Evolutionary conservation across 2,797 vertebrate species (phyloP), one percentile per base, ranked within the genome.

Genomic region (Platalea minor): DNA sequence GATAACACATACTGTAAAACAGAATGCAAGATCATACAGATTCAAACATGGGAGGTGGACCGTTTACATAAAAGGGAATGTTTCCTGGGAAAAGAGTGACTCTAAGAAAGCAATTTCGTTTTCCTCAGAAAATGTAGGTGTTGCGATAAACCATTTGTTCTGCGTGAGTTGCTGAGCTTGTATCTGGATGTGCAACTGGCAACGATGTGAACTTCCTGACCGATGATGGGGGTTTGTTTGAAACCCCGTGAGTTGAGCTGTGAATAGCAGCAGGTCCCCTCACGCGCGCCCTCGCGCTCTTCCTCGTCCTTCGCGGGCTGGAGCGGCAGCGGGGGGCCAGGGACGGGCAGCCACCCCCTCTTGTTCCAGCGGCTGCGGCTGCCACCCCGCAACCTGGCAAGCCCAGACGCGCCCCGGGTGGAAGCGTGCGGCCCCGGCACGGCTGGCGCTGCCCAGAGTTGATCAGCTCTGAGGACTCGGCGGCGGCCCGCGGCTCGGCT

Each of bases 1-100:
- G 28, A 0, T 25, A 46, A 15, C 8, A 13, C 7, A 0, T 9
- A 2, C 10, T 25, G 0, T 45, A 17, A 28, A 68, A 9, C 31
- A 53, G 7, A 29, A 12, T 5, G 4, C 39, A 14, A 26, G 48
- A 8, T 26, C 35, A 4, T 29, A 7, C 14, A 14, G 33, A 10
- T 35, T 50, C 61, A 9, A 39, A 59, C 7, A 3, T 1, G 17
- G 61, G 20, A 35, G 28, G 29, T 7, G 1, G 11, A 7, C 25
- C 7, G 1, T 15, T 39, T 46, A 20, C 31, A 3, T 16, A 17
- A 20, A 53, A 39, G 41, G 24, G 31, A 37, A 7, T 10, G 46
- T 15, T 53, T 43, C 61, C 23, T 12, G 33, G 28, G 51, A 29
- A 26, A 17, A 17, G 23, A 33, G 14, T 4, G 51, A 57, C n/a